Conservation (phyloP, 2,797 vertebrate genomes). For the Rousettus madagascariensis region DNA sequence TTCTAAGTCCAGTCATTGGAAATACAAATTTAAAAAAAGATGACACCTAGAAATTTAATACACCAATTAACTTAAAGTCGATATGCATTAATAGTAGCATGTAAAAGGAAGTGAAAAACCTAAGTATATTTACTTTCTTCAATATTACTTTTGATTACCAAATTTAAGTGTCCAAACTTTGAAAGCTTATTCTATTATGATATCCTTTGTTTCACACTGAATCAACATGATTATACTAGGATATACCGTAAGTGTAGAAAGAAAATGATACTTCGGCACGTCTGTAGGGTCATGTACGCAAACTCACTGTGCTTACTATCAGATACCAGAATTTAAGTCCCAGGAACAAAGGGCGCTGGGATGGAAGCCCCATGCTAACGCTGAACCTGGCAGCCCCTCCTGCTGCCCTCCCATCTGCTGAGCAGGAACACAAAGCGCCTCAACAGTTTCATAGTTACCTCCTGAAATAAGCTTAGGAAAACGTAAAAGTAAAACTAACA, state of each 20-base stretch:
- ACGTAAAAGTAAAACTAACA: slow-evolving; percentile 60
- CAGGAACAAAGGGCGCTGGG: not conserved
- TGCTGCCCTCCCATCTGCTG: slow-evolving; percentile 46
- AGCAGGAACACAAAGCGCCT: slow-evolving; percentile 31
- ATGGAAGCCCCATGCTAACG: not conserved
- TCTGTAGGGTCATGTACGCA: slow-evolving; percentile 12
- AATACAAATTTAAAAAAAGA: slow-evolving; percentile 48
- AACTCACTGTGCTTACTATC: slow-evolving; percentile 57
- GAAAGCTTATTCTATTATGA: not conserved
- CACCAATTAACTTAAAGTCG: slow-evolving; percentile 49
- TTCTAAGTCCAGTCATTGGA: slow-evolving; percentile 61
- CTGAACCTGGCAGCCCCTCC: not conserved
- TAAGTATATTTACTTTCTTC: slow-evolving; percentile 37
- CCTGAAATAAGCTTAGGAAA: slow-evolving; percentile 68
- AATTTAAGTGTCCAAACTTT: slow-evolving; percentile 14
- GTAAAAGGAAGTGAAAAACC: slow-evolving; percentile 43
- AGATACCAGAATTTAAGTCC: not conserved
- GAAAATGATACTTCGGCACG: slow-evolving; percentile 39
- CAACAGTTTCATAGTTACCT: slow-evolving; percentile 70
- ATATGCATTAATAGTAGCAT: slow-evolving; percentile 23
- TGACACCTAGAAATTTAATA: slow-evolving; percentile 46
- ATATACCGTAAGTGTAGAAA: not conserved
- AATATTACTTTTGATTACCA: slow-evolving; percentile 43
- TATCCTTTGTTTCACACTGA: not conserved
- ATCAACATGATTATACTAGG: not conserved